These are phyloP conservation scores for Cranoglanis bouderius DNA, from an alignment of 2,113 vertebrate genomes.

Conservation along the genomic window DNA sequence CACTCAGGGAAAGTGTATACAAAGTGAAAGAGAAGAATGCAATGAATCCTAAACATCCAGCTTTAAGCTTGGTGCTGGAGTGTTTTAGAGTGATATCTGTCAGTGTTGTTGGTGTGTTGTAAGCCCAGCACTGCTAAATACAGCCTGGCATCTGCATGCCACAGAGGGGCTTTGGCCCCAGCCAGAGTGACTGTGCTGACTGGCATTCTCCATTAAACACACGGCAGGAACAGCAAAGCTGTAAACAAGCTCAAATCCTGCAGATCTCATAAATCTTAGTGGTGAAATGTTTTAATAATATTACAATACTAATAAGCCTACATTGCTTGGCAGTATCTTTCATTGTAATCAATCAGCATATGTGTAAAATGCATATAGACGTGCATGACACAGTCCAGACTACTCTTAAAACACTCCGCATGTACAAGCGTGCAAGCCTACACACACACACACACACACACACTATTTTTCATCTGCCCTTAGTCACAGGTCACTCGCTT, in stretches of 20 bases:
- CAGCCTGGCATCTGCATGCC: slow-evolving; percentile 44
- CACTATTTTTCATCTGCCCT: slow-evolving; percentile 42
- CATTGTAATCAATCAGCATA: not conserved
- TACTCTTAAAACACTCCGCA: not conserved
- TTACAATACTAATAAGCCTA: not conserved
- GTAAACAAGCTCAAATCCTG: not conserved
- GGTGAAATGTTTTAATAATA: not conserved
- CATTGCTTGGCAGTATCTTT: not conserved
- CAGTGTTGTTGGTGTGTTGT: not conserved
- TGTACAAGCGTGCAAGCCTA: not conserved
- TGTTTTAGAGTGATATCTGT: not conserved
- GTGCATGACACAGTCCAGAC: not conserved
- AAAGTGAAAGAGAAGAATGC: not conserved
- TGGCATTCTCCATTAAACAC: slow-evolving; percentile 1
- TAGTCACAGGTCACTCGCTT: slow-evolving; percentile 45
- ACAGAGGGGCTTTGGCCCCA: slow-evolving; percentile 5
- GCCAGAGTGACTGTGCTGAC: not conserved
- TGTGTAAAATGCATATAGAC: not conserved
- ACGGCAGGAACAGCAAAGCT: not conserved
- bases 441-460: slow-evolving; percentile 31
- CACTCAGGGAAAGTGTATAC: not conserved
- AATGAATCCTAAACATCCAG: not conserved
- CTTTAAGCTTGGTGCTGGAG: not conserved
- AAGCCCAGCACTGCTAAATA: slow-evolving; percentile 47
- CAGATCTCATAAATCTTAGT: not conserved